Conservation (phyloP, 2,797 vertebrate genomes). For the Atherinosoma microstoma region DNA sequence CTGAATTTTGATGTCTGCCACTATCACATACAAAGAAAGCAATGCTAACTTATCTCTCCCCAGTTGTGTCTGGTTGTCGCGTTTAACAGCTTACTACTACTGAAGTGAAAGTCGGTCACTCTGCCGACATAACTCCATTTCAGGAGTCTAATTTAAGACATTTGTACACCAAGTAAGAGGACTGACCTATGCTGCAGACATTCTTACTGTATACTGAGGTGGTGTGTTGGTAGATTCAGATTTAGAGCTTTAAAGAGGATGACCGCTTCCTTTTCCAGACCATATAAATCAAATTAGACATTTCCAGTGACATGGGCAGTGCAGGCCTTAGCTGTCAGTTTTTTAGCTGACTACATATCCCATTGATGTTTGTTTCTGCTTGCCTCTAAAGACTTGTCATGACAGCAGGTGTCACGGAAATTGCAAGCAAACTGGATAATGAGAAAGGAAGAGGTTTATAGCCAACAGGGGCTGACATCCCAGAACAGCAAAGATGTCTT, state of each 20-base stretch:
- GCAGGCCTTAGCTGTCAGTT: conserved; percentile 30
- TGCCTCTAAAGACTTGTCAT: conserved; percentile 26
- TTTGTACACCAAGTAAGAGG: neutral
- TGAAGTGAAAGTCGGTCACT: neutral
- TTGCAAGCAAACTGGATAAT: conserved; percentile 34
- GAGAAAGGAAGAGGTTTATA: conserved; percentile 10
- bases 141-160: neutral
- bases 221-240: neutral
- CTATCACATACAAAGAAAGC: neutral
- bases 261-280: conserved; percentile 16
- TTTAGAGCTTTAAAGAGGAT: conserved; percentile 1
- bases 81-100: neutral
- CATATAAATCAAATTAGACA: conserved; percentile 44
- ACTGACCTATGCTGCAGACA: neutral
- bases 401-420: conserved; percentile 26
- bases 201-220: neutral
- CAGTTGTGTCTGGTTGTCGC: neutral
- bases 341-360: conserved; percentile 43
- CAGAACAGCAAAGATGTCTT: conserved; percentile 8
- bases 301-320: conserved; percentile 27
- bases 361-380: conserved; percentile 36
- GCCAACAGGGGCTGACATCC: conserved; percentile 5
- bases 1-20: neutral
- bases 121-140: neutral
- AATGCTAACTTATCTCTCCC: neutral